phyloP scores from a whole-genome alignment of 2,113 vertebrate genomes.

The Percopsis transmontana region DNA sequence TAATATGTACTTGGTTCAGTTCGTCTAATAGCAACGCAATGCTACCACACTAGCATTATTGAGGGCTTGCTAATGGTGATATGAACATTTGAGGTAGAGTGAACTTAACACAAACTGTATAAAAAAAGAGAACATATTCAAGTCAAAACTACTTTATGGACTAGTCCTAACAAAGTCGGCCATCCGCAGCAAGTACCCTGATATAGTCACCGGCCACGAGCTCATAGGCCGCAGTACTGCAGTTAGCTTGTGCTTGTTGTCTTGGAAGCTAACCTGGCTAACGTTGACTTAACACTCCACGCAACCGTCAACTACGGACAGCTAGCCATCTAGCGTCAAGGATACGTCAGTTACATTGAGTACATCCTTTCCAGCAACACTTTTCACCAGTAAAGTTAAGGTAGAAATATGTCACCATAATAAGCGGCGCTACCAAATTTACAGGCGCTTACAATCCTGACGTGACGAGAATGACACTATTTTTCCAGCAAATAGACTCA shows the following conservation, averaged over 20 bases:
- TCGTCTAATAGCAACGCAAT: constrained; percentile 20
- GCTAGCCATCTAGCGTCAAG: no score
- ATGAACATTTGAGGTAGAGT: constrained; percentile 26
- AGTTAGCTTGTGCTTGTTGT: constrained; percentile 14
- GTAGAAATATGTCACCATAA: rapidly evolving
- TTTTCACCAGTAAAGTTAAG: rapidly evolving
- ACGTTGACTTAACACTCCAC: constrained; percentile 49
- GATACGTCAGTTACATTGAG: no score
- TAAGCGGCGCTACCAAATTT: background rate
- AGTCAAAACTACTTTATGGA: no score
- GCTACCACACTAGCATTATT: constrained; percentile 13
- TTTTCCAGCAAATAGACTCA: constrained; percentile 58
- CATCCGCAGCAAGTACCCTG: no score
- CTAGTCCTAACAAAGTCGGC: no score
- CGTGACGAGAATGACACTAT: constrained; percentile 51
- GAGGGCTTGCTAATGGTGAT: constrained; percentile 20
- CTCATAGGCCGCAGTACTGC: constrained; percentile 9
- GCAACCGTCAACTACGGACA: constrained; percentile 30
- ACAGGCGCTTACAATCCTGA: constrained; percentile 17
- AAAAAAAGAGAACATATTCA: no score
- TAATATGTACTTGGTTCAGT: no score
- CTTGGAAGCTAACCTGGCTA: constrained; percentile 26
- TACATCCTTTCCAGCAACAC: rapidly evolving
- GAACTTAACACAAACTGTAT: background rate
- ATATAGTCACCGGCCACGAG: background rate